A percentile compares a stretch with the other conserved stretches of the same genome.
Conservation (phyloP, 2,888 invertebrate species). For the Alloscopus bannaensis region DNA sequence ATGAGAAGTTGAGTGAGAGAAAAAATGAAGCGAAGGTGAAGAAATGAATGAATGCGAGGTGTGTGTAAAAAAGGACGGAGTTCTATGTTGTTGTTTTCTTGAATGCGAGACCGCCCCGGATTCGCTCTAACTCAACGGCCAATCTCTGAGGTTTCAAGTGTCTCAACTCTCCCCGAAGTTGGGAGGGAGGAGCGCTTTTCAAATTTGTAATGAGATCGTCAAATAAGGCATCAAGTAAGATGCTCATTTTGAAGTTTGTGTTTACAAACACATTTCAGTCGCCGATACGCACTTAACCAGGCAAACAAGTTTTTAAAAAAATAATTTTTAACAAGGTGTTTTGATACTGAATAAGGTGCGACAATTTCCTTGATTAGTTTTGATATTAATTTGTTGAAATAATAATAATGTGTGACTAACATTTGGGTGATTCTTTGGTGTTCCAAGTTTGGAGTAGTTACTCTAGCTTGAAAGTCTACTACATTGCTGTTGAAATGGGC, state of each 20-base stretch:
- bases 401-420: background rate
- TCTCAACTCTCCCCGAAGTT: conserved; percentile 18
- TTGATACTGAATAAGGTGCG: background rate
- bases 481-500: conserved; percentile 19
- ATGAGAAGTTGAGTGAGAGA: background rate
- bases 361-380: background rate
- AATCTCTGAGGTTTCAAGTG: conserved; percentile 13
- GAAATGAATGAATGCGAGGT: background rate
- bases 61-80: background rate
- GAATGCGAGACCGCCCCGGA: conserved; percentile 38
- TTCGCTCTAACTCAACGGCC: conserved; percentile 51
- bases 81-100: conserved; percentile 27
- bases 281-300: background rate
- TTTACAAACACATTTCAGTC: too few species aligned
- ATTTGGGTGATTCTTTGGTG: too few species aligned
- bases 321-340: background rate
- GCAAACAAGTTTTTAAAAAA: background rate
- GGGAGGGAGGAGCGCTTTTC: conserved; percentile 15
- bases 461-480: background rate
- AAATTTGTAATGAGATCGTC: conserved; percentile 6
- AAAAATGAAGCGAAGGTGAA: background rate
- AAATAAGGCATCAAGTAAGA: background rate
- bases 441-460: background rate
- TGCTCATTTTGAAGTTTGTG: too few species aligned
- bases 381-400: background rate